Evolutionary conservation across 2,113 vertebrate species (phyloP).

Genomic region (Seriola quinqueradiata): DNA sequence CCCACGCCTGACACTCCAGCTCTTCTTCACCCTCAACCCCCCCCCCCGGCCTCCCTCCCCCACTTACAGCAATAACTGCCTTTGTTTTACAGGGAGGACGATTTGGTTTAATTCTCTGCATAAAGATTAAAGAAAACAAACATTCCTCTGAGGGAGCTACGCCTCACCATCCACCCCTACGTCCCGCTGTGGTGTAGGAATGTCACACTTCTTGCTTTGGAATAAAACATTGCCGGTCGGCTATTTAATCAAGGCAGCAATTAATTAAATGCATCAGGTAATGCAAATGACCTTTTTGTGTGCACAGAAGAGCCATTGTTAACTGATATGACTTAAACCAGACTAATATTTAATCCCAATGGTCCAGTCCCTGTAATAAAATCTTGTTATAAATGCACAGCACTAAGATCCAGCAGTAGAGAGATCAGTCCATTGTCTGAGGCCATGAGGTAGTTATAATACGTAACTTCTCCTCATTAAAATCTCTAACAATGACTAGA

Average conservation of each 20-base stretch:
- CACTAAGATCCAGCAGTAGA: no score
- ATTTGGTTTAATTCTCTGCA: neutral
- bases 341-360: no score
- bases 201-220: neutral
- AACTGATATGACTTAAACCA: no score
- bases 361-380: no score
- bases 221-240: neutral
- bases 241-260: neutral
- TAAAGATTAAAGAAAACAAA: conserved; percentile 1
- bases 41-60: no score
- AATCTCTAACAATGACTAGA: no score
- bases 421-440: no score
- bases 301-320: no score
- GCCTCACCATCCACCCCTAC: neutral
- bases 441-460: no score
- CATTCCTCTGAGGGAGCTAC: neutral
- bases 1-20: conserved; percentile 25
- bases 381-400: no score
- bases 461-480: no score
- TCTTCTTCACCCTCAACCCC: conserved; percentile 63
- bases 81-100: conserved; percentile 39
- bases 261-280: neutral
- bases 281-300: neutral
- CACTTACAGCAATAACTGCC: conserved; percentile 45
- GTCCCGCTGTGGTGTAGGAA: neutral